Evolutionary conservation across 2,797 vertebrate genomes (phyloP).

Genomic region (Enteromius treurensis): DNA sequence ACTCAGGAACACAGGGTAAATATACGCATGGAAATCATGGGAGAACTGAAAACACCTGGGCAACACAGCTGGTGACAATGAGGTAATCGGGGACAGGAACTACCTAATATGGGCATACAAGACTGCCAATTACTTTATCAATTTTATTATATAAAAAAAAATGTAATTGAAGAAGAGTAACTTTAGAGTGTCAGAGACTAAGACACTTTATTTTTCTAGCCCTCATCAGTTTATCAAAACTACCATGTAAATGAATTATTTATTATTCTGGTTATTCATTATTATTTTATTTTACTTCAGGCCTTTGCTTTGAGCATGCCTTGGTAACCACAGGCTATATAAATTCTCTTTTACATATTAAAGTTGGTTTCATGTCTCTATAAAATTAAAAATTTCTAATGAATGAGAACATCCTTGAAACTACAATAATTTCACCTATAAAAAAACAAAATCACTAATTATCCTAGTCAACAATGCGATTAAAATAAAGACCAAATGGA

Average conservation of each 20-base stretch:
- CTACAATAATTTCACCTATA: not conserved
- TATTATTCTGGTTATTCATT: conserved; percentile 30
- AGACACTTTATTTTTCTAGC: not conserved
- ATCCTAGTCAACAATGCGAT: not conserved
- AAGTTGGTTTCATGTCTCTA: not conserved
- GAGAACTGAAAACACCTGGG: too few species aligned
- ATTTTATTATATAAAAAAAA: not conserved
- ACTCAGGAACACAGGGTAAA: too few species aligned
- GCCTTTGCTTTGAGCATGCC: conserved; percentile 13
- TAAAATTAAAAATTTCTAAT: not conserved
- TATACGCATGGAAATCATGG: too few species aligned
- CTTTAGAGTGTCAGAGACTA: not conserved
- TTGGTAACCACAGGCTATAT: conserved; percentile 22
- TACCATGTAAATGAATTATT: not conserved
- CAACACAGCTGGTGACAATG: too few species aligned
- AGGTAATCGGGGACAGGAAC: too few species aligned
- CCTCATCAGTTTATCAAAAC: conserved; percentile 4
- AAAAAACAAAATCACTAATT: not conserved
- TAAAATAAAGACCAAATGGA: conserved; percentile 3
- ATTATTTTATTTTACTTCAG: conserved; percentile 12
- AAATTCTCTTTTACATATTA: conserved; percentile 23
- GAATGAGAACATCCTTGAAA: conserved; percentile 7
- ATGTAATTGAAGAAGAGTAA: not conserved
- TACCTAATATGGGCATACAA: too few species aligned
- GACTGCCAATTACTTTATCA: too few species aligned